These are phyloP conservation scores for Drosophila longiperda DNA, from an alignment of 2,888 invertebrate species.

Conservation along the genomic window DNA sequence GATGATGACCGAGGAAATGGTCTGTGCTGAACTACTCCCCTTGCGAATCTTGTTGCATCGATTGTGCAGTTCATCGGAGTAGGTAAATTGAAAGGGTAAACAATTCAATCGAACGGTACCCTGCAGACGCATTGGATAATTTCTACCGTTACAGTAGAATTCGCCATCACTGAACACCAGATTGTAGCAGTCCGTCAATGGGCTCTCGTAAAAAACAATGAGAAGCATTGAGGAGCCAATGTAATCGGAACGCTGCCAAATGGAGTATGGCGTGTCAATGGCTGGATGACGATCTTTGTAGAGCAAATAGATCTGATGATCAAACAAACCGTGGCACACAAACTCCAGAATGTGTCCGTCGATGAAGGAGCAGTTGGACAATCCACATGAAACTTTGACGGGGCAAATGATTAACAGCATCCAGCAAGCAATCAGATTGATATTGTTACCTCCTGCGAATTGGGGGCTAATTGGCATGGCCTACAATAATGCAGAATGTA, in stretches of 20 bases:
- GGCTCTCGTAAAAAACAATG: slow-evolving; percentile 61
- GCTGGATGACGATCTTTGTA: slow-evolving; percentile 61
- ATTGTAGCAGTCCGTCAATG: slow-evolving; percentile 51
- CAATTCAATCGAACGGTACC: slow-evolving; percentile 33
- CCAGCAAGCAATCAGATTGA: slow-evolving; percentile 55
- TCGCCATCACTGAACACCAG: slow-evolving; percentile 36
- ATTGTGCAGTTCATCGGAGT: slow-evolving; percentile 42
- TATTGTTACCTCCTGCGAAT: slow-evolving; percentile 53
- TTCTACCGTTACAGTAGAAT: slow-evolving; percentile 60
- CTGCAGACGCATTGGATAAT: slow-evolving; percentile 30
- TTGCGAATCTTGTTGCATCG: slow-evolving; percentile 23
- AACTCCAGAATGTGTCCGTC: slow-evolving; percentile 63
- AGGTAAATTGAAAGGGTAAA: slow-evolving; percentile 51
- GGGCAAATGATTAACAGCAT: slow-evolving; percentile 42
- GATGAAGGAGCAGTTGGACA: slow-evolving; percentile 54
- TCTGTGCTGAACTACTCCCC: neutral
- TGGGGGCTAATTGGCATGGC: slow-evolving; percentile 68
- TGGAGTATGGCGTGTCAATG: slow-evolving; percentile 50
- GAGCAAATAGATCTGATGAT: slow-evolving; percentile 34
- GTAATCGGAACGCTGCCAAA: slow-evolving; percentile 61
- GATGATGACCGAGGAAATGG: slow-evolving; percentile 58
- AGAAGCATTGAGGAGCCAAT: slow-evolving; percentile 44
- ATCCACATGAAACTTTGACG: slow-evolving; percentile 3
- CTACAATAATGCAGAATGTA: slow-evolving; percentile 60
- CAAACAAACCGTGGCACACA: slow-evolving; percentile 54